phyloP scores from a whole-genome alignment of 2,113 vertebrate genomes.

The Sylvia atricapilla region DNA sequence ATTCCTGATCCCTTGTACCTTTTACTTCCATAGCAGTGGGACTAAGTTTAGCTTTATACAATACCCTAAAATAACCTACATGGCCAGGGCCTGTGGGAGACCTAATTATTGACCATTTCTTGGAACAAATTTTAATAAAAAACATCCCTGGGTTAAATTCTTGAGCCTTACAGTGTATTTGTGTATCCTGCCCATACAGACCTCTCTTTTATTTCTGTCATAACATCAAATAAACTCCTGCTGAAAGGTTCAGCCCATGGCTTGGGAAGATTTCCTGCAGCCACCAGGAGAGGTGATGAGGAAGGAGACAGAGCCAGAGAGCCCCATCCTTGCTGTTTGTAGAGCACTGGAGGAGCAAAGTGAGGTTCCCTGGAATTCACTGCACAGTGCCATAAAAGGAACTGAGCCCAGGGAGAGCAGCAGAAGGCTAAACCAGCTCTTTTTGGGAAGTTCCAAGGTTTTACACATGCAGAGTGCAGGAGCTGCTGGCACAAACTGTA shows the following conservation, averaged over 20 bases:
- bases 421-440: background rate
- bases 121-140: background rate
- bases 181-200: background rate
- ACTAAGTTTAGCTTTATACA: background rate
- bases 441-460: background rate
- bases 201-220: background rate
- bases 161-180: background rate
- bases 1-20: background rate
- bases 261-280: background rate
- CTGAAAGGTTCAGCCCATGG: background rate
- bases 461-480: rapidly evolving
- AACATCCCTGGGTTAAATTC: background rate
- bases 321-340: conserved; percentile 52
- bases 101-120: background rate
- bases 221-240: background rate
- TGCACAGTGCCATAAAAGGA: conserved; percentile 42
- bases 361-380: conserved; percentile 52
- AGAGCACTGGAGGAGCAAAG: conserved; percentile 53
- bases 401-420: background rate
- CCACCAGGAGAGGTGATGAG: background rate
- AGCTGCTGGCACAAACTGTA: background rate
- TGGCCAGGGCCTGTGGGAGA: background rate
- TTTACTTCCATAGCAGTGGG: background rate
- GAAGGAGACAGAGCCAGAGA: conserved; percentile 12
- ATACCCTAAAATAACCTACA: background rate